Conservation (phyloP, 2,113 vertebrate species). For the Albula glossodonta region DNA sequence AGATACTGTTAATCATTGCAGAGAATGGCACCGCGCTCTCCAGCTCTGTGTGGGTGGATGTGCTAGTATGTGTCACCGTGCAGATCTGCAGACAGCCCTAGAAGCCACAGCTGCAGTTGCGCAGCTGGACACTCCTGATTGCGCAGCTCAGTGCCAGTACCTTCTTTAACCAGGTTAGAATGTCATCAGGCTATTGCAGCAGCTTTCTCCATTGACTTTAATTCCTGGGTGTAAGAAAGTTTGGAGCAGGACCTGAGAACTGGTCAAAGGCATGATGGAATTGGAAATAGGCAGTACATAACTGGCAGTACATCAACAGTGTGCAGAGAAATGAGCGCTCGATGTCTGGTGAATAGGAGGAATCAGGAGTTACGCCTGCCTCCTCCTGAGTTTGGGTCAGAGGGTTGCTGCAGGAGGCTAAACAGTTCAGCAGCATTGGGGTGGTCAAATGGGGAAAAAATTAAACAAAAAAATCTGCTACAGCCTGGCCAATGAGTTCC, state of each 20-base stretch:
- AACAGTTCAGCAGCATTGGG: no score
- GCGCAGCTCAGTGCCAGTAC: constrained; percentile 22
- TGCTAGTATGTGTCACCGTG: constrained; percentile 36
- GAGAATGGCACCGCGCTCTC: constrained; percentile 15
- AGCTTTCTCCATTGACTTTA: constrained; percentile 66
- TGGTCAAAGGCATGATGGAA: no score
- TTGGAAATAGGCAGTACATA: no score
- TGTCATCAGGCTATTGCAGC: constrained; percentile 68
- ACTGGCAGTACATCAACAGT: no score
- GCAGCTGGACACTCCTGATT: background rate
- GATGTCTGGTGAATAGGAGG: no score
- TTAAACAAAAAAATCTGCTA: background rate
- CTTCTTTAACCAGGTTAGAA: constrained; percentile 68
- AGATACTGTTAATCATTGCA: constrained; percentile 41
- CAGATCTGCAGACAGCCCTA: constrained; percentile 4
- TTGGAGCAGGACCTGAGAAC: no score
- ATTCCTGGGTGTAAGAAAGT: no score
- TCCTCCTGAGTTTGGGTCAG: no score
- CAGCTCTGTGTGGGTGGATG: constrained; percentile 21
- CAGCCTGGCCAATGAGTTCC: background rate
- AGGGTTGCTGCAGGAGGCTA: no score
- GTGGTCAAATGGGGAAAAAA: no score
- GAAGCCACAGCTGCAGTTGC: background rate
- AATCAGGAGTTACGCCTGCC: no score
- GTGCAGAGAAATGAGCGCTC: no score